Evolutionary conservation across 2,113 vertebrate genomes (phyloP), one percentile per base, ranked within the genome.

Genomic region (Myrmecophaga tridactyla): DNA sequence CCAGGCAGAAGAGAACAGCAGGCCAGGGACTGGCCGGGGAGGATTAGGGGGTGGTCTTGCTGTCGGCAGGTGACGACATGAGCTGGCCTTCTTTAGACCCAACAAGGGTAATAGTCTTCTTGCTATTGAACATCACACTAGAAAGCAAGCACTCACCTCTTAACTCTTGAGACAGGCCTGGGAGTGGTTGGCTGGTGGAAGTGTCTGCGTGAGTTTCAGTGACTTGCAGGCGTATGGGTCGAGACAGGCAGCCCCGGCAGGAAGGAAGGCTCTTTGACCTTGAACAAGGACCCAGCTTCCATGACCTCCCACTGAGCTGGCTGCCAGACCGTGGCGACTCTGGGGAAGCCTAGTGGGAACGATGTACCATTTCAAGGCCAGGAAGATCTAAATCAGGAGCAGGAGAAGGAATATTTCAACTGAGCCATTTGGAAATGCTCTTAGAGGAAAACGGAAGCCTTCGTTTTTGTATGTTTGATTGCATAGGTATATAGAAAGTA

Each of bases 91-190:
- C 70, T 92, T 41, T 62, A 56, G 58, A 80, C 60, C 76, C 53
- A 48, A 85, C 53, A 48, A 85, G 84, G 51, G 39, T 34, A 53
- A 29, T 69, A 70, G 83, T 43, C 77, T 93, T 80, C 56, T 76
- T 75, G 80, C 89, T 78, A 0, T 87, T 12, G 75, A 39, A 36
- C 63, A 63, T 81, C 67, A 51, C 83, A 6, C 39, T 78, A 75
- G 81, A 93, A 95, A 97, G 89, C 82, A 70, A 14, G 63, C n/a
- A 46, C 88, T n/a, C 36, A 34, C 39, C 8, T 13, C 80, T 80
- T 41, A 20, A 81, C 90, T 80, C 86, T 67, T 12, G 78, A 58
- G 73, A 43, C 4, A 27, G 78, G 53, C 39, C 60, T 77, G 86
- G 69, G 27, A 17, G 3, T 77, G 48, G n/a, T 25, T 53, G 78